Base-by-base conservation (phyloP, 2,888 invertebrate species). In the Lutraria lutraria region DNA sequence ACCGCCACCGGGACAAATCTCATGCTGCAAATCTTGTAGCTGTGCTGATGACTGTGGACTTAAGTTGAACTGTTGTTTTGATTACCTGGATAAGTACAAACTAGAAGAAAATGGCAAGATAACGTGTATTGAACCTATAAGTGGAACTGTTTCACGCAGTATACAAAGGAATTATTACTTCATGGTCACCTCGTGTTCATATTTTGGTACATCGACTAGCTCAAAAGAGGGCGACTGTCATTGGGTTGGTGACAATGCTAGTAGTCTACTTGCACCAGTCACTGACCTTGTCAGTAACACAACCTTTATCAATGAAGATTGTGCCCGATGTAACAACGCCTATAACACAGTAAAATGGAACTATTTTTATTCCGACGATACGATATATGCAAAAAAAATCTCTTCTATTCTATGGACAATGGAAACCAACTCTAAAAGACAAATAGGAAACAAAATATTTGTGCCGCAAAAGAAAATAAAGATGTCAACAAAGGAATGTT, bases 1-100 rank as follows among this genome's bases (percentile, higher is more conserved):
- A 34, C 43, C 43, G 16, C 31, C 43, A 79, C 21, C 43, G 6
- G 79, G 79, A 10, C 1, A 79, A 6, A 31, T 43, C 8, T 79
- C 79, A 0, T 43, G 79, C 34, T 79, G 79, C 25, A 43, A 79
- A 15, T 25, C 79, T 2, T 79, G 79, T 16, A 79, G 79, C 21
- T 79, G 79, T 34, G 16, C 43, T 15, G 79, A 79, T 21, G 10
- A 34, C n/a, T 80, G 80, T 43, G 80, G 80, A 43, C 43, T 80
- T 19, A 43, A 19, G 16, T 52, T 80, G 43, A n/a, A 80, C 19
- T 80, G 80, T n/a, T 80, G 80, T 31, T 80, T 80, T 19, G 80
- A 43, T 81, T 21, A 81, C 52, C n/a, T 52, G 43, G 81, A 81
- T 52, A 81, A 81, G n/a, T 52, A 81, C n/a, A 81, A 81, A 81